phyloP scores from a whole-genome alignment of 2,797 vertebrate genomes.

The Pogonophryne albipinna region DNA sequence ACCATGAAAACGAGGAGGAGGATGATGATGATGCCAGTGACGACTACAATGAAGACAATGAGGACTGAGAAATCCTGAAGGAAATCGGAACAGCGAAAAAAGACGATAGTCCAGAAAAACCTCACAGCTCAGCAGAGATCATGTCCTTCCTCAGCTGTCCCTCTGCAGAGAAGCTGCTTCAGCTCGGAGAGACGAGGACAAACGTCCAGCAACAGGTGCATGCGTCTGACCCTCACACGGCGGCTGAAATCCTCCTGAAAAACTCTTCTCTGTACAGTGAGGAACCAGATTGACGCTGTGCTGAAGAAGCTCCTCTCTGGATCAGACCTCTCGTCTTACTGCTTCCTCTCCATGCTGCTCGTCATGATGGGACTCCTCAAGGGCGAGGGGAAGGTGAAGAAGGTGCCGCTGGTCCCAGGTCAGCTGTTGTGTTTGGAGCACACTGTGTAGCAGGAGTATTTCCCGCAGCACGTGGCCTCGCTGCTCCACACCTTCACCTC shows the following conservation, averaged over 20 bases:
- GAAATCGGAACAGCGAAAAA: constrained; percentile 75
- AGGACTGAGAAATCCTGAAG: constrained; percentile 56
- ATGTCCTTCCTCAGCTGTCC: constrained; percentile 90
- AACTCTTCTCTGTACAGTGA: constrained; percentile 91
- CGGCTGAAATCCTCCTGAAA: constrained; percentile 90
- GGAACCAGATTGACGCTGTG: constrained; percentile 85
- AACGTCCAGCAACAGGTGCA: constrained; percentile 90
- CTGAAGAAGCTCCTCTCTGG: constrained; percentile 90
- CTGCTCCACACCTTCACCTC: constrained; percentile 88
- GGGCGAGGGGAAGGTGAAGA: constrained; percentile 93
- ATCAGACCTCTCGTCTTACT: constrained; percentile 86
- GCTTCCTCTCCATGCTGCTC: constrained; percentile 90
- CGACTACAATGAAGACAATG: no score
- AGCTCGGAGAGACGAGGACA: constrained; percentile 88
- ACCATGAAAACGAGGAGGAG: no score
- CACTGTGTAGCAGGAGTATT: constrained; percentile 93
- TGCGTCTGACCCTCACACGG: constrained; percentile 86
- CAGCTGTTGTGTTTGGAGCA: constrained; percentile 93
- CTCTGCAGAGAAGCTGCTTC: constrained; percentile 90
- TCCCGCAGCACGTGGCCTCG: constrained; percentile 86
- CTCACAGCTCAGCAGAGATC: constrained; percentile 78
- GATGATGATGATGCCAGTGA: no score
- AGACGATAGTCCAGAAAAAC: constrained; percentile 65
- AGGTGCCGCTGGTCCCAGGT: constrained; percentile 86
- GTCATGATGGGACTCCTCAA: constrained; percentile 94